Evolutionary conservation across 2,888 invertebrate genomes (phyloP), one percentile per base, ranked within the genome.

Genomic region (Timandra comae): DNA sequence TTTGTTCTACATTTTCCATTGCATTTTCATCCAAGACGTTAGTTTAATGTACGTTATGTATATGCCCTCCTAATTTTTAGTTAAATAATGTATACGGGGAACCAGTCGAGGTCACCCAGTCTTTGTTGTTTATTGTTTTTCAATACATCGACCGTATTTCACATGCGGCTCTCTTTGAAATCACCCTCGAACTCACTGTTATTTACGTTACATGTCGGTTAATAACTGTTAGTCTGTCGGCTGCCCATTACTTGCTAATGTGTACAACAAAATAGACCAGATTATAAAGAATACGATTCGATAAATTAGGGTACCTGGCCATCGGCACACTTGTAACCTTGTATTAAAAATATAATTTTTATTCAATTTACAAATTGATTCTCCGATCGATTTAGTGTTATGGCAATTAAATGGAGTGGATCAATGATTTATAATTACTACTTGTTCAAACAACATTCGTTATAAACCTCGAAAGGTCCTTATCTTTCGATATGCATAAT

Each of bases 211-310:
- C 55, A 52, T 62, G 60, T 69, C 67, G 61, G 64, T 63, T 70
- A 65, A 72, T 75, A 73, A 66, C 69, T 65, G 53, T 72, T 57
- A 74, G 60, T 74, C 77, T 77, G 65, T 77, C 74, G 65, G 64
- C 71, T 66, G 65, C 50, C 63, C 68, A 72, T 77, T 75, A 74
- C 65, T 70, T 64, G 58, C 52, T 74, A 71, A 68, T 65, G 69
- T 61, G 62, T 63, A 66, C 51, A 60, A 68, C 52, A 68, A 76
- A 73, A 71, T 64, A 65, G 67, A 73, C 68, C 74, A 72, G 70
- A 64, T 59, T 60, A 63, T 52, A 32, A 41, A 42, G 38, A 30
- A 12, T 23, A 12, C 28, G 39, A 34, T 38, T 41, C 45, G 27
- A 41, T 33, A 30, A 42, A 39, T 37, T 43, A 33, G 35, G 42